Evolutionary conservation across 2,797 vertebrate genomes (phyloP), one percentile per base, ranked within the genome.

Genomic region (Phyllotis vaccarum): DNA sequence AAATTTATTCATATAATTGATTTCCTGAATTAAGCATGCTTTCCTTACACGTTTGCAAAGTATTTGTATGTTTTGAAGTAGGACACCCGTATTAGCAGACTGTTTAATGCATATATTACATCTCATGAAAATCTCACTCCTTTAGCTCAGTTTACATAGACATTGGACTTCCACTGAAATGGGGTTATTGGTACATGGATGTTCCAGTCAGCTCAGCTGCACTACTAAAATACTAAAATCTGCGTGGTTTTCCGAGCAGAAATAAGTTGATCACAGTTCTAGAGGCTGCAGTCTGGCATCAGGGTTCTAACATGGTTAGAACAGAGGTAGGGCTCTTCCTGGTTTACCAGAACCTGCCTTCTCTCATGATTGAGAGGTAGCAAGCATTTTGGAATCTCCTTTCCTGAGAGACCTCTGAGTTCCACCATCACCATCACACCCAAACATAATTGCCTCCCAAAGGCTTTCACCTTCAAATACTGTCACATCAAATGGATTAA

Each of bases 111-210:
- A 85, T 79, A 34, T 27, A 49, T 89, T 86, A 14, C 91, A 92
- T 91, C 43, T 62, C 12, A 58, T 86, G 37, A 5, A 49, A 6
- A 70, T 90, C 94, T 83, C 92, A 76, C 88, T 96, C 34, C 52
- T 85, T 96, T 94, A 76, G 29, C 5, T 92, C 64, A 91, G 70
- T 19, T 90, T 95, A 34, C 0, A 52, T 56, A 24, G 52, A 52
- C 74, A 72, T 68, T 93, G 76, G 64, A 83, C 86, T 88, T 79
- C 37, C 93, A 56, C 52, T 94, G 66, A 95, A 78, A 90, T 56
- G 4, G 54, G 46, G 29, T 19, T 95, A 31, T 1, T n/a, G 91
- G 29, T 14, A 5, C 0, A 0, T 93, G 14, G 27, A 34, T 56
- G 27, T 46, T 81, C 92, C 46, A 37, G 27, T 64, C 34, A 74